These are phyloP conservation scores for Onychomys leucogaster DNA, from an alignment of 2,797 vertebrate species.

Conservation along the genomic window DNA sequence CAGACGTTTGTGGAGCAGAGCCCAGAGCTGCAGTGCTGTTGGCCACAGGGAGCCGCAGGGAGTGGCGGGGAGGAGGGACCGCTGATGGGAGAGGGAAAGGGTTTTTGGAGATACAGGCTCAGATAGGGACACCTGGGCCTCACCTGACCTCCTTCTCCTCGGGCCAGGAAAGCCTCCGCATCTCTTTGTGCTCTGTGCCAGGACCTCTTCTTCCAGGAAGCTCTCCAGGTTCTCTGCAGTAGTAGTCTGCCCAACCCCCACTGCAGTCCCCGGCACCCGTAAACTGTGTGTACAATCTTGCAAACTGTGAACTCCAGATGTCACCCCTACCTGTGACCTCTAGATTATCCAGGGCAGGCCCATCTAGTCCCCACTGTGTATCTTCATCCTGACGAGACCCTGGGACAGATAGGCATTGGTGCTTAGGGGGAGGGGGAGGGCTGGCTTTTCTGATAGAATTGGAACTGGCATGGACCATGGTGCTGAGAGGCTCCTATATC, in stretches of 20 bases:
- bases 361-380: neutral
- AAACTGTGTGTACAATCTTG: too few relatives aligned
- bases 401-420: neutral
- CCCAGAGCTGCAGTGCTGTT: conserved; percentile 74
- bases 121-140: conserved; percentile 18
- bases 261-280: neutral
- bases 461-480: neutral
- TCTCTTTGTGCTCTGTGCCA: neutral
- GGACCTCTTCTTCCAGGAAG: conserved; percentile 67
- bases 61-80: neutral
- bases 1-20: conserved; percentile 65
- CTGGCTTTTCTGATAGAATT: neutral
- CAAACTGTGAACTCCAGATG: neutral
- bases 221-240: neutral
- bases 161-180: neutral
- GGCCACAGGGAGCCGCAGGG: conserved; percentile 72
- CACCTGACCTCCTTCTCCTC: neutral
- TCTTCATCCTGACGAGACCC: neutral
- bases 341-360: neutral
- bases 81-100: neutral
- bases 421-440: neutral
- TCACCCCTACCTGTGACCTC: neutral
- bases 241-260: neutral
- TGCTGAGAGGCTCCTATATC: neutral
- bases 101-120: neutral